phyloP scores from a whole-genome alignment of 2,888 invertebrate genomes.

The Aporophyla nigra region DNA sequence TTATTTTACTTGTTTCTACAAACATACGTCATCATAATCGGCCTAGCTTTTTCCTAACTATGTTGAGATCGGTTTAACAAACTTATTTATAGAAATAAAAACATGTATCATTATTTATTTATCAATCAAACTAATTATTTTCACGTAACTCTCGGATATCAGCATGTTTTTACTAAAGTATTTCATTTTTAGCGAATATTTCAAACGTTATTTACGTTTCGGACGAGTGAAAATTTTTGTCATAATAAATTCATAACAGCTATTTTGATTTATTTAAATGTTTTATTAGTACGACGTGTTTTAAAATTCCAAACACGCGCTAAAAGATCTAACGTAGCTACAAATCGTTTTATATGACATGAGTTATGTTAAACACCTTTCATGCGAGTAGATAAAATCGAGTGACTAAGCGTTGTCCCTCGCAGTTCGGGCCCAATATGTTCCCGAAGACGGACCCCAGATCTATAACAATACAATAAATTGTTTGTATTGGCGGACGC shows the following conservation, averaged over 20 bases:
- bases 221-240: conserved; percentile 16
- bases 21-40: too few relatives aligned
- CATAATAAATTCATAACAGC: conserved; percentile 53
- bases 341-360: conserved; percentile 54
- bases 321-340: conserved; percentile 33
- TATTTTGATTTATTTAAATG: conserved; percentile 35
- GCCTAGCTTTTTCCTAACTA: too few relatives aligned
- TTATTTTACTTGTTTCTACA: too few relatives aligned
- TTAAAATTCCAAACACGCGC: conserved; percentile 43
- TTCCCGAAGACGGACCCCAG: conserved; percentile 77
- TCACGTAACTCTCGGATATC: neutral
- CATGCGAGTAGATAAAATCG: conserved; percentile 52
- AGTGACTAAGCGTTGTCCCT: conserved; percentile 70
- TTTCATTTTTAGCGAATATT: conserved; percentile 28
- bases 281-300: conserved; percentile 35
- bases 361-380: conserved; percentile 58
- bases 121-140: conserved; percentile 13
- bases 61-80: too few relatives aligned
- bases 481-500: conserved; percentile 81
- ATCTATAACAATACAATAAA: conserved; percentile 88
- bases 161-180: conserved; percentile 3
- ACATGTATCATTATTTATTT: too few relatives aligned
- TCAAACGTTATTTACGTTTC: conserved; percentile 29
- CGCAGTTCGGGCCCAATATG: conserved; percentile 77
- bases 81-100: too few relatives aligned